Conservation (phyloP, 2,888 invertebrate species). For the Heteropelma amictum region DNA sequence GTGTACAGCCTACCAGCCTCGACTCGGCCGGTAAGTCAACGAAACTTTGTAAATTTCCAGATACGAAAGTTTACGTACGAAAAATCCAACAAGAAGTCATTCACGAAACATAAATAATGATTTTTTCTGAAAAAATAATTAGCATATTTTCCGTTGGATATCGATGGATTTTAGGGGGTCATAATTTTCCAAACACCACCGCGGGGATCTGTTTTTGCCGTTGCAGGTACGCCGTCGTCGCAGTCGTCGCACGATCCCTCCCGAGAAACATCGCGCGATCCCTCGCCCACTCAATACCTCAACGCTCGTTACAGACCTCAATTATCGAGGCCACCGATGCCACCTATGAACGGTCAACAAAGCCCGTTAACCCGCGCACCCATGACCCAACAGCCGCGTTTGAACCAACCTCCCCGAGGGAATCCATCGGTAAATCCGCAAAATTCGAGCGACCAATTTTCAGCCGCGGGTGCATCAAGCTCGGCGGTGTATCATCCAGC, state of each 20-base stretch:
- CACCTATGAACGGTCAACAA: constrained; percentile 70
- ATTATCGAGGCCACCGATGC: constrained; percentile 65
- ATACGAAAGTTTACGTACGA: neutral
- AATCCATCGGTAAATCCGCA: constrained; percentile 43
- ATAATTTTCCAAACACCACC: neutral
- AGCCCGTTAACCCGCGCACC: constrained; percentile 7
- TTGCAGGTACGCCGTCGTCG: constrained; percentile 75
- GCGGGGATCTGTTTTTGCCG: neutral
- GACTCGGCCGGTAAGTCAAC: constrained; percentile 67
- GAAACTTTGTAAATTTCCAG: neutral
- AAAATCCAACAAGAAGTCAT: neutral
- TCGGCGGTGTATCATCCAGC: neutral
- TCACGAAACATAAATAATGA: no score
- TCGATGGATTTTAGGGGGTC: no score
- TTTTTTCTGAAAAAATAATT: no score
- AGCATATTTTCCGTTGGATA: no score
- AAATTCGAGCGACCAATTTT: constrained; percentile 22
- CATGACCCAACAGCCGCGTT: constrained; percentile 31
- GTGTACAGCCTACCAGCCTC: constrained; percentile 65
- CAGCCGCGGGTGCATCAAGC: constrained; percentile 2
- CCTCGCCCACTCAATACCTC: constrained; percentile 75
- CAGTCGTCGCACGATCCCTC: constrained; percentile 79
- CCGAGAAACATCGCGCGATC: constrained; percentile 78
- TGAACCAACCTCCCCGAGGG: constrained; percentile 49
- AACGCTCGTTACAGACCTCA: constrained; percentile 69